These are phyloP conservation scores for Peucedramus taeniatus DNA, from an alignment of 2,113 vertebrate species.

Conservation along the genomic window DNA sequence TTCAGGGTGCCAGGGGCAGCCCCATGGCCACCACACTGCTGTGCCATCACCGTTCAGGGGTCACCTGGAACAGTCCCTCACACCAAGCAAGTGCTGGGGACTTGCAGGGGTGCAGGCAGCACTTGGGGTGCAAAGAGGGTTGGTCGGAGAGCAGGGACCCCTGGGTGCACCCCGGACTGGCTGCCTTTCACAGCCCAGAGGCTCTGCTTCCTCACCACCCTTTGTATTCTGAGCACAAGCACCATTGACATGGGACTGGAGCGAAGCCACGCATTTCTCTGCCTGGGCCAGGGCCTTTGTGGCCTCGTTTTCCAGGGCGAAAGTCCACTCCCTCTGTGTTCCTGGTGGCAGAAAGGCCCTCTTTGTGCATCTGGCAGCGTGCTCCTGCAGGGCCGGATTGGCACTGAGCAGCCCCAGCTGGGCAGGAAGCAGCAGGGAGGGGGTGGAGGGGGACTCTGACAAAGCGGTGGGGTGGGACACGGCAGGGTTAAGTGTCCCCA, in stretches of 20 bases:
- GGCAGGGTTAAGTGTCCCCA: constrained; percentile 56
- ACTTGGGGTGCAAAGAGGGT: not conserved
- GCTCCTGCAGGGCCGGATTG: constrained; percentile 57
- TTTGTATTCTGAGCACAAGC: constrained; percentile 74
- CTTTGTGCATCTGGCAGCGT: constrained; percentile 63
- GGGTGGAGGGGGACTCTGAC: constrained; percentile 41
- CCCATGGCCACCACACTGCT: not conserved
- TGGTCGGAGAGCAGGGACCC: not conserved
- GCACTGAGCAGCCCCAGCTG: constrained; percentile 80
- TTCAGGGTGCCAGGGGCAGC: not conserved
- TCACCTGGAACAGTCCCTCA: not conserved
- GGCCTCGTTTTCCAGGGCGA: constrained; percentile 58
- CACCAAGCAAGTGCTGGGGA: accelerated
- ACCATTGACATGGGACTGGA: constrained; percentile 66
- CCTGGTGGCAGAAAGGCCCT: constrained; percentile 66
- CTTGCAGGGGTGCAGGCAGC: not conserved
- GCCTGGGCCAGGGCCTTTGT: constrained; percentile 68
- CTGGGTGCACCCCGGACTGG: not conserved
- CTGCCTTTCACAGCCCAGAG: constrained; percentile 55
- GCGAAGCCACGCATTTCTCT: constrained; percentile 50
- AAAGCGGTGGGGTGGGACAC: not conserved
- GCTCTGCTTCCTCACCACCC: constrained; percentile 52
- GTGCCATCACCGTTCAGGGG: not conserved
- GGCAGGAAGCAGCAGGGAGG: constrained; percentile 76
- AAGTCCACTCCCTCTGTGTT: constrained; percentile 64